phyloP scores from a whole-genome alignment of 2,888 invertebrate species.

The Orchestes rusci region DNA sequence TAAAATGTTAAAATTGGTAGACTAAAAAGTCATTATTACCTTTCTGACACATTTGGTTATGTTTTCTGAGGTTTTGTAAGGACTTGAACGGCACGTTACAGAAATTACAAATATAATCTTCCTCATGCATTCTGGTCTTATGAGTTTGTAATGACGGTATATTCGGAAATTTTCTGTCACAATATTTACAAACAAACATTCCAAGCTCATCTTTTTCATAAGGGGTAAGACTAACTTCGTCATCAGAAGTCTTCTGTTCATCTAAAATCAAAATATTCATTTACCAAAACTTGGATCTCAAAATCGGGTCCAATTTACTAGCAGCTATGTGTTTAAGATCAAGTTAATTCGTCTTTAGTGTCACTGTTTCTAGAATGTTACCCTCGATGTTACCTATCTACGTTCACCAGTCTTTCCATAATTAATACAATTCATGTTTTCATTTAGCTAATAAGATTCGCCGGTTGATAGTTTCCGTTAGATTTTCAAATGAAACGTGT shows the following conservation, averaged over 20 bases:
- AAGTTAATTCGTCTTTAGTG: constrained; percentile 4
- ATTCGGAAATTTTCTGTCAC: constrained; percentile 25
- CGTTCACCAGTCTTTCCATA: no score
- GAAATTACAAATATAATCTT: constrained; percentile 33
- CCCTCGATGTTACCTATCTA: no score
- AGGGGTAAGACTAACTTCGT: constrained; percentile 4
- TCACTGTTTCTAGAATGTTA: constrained; percentile 3
- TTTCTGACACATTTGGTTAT: constrained; percentile 32
- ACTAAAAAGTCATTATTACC: no score
- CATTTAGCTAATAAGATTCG: no score
- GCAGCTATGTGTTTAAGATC: constrained; percentile 1
- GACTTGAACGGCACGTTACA: constrained; percentile 30
- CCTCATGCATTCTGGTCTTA: constrained; percentile 25
- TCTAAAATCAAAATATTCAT: no score
- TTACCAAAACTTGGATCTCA: background rate
- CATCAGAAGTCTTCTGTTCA: background rate
- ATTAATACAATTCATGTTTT: no score
- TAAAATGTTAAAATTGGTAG: no score
- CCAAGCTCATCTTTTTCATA: constrained; percentile 16
- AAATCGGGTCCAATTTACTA: background rate
- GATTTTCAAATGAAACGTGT: no score
- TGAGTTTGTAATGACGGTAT: constrained; percentile 26
- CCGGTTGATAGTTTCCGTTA: no score
- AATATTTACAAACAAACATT: constrained; percentile 23
- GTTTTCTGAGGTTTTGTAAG: constrained; percentile 31